Conservation (phyloP, 1,140 invertebrate species). For the Diachasma alloeum region DNA sequence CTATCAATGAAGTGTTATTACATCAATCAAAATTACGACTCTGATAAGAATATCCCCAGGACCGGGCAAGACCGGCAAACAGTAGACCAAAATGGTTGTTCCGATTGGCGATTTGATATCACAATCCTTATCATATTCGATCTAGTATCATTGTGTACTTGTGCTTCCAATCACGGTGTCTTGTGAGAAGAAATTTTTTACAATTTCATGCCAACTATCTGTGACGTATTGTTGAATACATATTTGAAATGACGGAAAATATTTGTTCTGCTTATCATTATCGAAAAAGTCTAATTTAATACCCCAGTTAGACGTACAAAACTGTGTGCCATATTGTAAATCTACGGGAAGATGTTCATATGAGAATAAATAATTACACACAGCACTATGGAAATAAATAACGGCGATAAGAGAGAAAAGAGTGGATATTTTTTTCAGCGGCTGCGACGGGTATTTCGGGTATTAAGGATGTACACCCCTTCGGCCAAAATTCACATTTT, state of each 20-base stretch:
- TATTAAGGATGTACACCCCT: no score
- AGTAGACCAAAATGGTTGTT: not conserved
- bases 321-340: not conserved
- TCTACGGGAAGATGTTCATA: not conserved
- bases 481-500: no score
- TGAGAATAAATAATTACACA: no score
- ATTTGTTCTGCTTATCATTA: not conserved
- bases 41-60: not conserved
- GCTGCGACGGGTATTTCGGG: no score
- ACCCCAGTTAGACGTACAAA: not conserved
- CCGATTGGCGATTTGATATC: not conserved
- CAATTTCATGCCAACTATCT: not conserved
- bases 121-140: not conserved
- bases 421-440: no score
- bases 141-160: not conserved
- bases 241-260: not conserved
- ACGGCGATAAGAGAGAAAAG: no score
- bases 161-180: not conserved
- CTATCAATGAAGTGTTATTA: not conserved
- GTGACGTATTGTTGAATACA: not conserved
- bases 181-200: not conserved
- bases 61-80: not conserved
- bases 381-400: no score
- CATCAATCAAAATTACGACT: not conserved
- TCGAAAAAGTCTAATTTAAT: not conserved